Evolutionary conservation across 2,113 vertebrate species (phyloP).

Genomic region (Clarias batrachus): DNA sequence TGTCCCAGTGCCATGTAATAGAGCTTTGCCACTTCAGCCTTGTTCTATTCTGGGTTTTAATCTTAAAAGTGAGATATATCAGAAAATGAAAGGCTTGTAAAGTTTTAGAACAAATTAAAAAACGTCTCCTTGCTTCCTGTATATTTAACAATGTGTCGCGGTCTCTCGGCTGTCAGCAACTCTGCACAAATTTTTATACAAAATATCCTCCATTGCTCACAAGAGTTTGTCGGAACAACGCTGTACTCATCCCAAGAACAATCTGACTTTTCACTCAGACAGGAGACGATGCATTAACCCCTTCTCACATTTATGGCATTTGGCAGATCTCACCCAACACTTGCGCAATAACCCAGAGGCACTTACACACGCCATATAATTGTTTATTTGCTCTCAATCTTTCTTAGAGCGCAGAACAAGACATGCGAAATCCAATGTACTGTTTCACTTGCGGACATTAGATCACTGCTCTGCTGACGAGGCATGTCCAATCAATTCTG

Average conservation of each 20-base stretch:
- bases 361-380: slow-evolving; percentile 7
- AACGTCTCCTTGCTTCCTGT: neutral
- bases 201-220: neutral
- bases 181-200: neutral
- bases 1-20: neutral
- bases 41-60: neutral
- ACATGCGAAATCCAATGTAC: slow-evolving; percentile 20
- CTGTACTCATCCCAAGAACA: neutral
- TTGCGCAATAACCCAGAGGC: neutral
- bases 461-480: slow-evolving; percentile 44
- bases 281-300: neutral
- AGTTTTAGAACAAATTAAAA: neutral
- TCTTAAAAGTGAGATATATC: neutral
- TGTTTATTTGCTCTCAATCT: slow-evolving; percentile 34
- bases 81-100: neutral
- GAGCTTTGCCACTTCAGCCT: neutral
- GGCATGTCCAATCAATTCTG: slow-evolving; percentile 57
- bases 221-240: neutral
- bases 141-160: neutral
- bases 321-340: neutral
- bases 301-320: no score
- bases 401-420: neutral
- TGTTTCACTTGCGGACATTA: slow-evolving; percentile 35
- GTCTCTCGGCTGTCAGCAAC: neutral
- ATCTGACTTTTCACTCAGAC: neutral